Evolutionary conservation across 2,888 invertebrate species (phyloP), one percentile per base, ranked within the genome.

Genomic region (Epinotia ramella): DNA sequence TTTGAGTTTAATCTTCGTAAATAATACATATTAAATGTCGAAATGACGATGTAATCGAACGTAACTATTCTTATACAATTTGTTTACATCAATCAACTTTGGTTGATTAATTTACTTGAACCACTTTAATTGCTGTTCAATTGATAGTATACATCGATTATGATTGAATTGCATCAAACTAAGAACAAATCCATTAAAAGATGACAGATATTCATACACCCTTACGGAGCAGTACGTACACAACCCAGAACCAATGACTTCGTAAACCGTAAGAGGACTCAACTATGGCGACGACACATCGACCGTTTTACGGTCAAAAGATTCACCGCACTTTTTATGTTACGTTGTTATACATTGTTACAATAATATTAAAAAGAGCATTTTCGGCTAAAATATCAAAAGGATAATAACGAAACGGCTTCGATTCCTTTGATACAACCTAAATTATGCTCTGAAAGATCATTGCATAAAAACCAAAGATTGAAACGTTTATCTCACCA

Each of bases 371-470:
- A 80, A 78, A 81, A 85, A 86, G 84, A 85, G 79, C 82, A 82
- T 81, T 79, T 84, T 81, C 82, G 81, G 72, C 81, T 85, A 86
- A 81, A 86, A 86, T 89, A 87, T 88, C 85, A 83, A 87, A 53
- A 81, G 87, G 83, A 87, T 84, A n/a, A 82, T 83, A 89, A 88
- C 85, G 91, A 91, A 93, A 94, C 93, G 93, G 94, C 94, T 94
- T 92, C 92, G 93, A 93, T 90, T 89, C 84, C 86, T 89, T 86
- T 84, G 87, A 85, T 88, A 89, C 93, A 93, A 94, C 93, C 93
- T 92, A 91, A 87, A 90, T 92, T 84, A 82, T 85, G 83, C 81
- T 80, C 83, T 83, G 84, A 78, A 81, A 80, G 81, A 85, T 80
- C 80, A 81, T 85, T 84, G 81, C 78, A 81, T 79, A 78, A 78